Base-by-base conservation (phyloP, 2,888 invertebrate species). In the Rhyacophila evoluta region DNA sequence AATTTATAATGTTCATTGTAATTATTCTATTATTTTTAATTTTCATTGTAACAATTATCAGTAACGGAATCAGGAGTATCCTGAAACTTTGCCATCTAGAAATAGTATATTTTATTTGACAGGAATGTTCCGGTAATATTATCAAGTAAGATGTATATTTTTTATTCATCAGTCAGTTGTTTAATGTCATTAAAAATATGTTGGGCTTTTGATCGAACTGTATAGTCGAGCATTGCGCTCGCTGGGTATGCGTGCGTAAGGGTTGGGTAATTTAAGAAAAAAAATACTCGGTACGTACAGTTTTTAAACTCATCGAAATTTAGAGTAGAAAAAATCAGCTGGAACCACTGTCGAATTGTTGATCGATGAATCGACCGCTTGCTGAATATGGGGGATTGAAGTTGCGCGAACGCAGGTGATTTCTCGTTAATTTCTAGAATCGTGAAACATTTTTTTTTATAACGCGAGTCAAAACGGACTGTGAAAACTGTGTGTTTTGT, bases 221-320 rank as follows among this genome's bases (percentile, higher is more conserved):
- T 77, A 69, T 39, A 41, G 33, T n/a, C 28, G 11, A 41, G 75
- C 75, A 70, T 71, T 71, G 41, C 67, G 75, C 70, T 39, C 29
- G 15, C 33, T 28, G 25, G 78, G 80, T 71, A 77, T 74, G 78
- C 72, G 79, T 76, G 77, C 75, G 79, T 76, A 82, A 82, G 82
- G 55, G 80, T 82, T 80, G 80, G 79, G 78, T 79, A 80, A 79
- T 77, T 82, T 79, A 80, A 79, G 79, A 79, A 82, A 79, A 81
- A 81, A 78, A 79, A 76, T 55, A 25, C 39, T 38, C 39, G 72
- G 80, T 77, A 79, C 74, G 79, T 77, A 74, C 69, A 80, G 72
- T 81, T 55, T 55, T 81, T 78, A 75, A 74, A 79, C 75, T 75
- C 55, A 70, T 27, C 29, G 77, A 77, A 79, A 77, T 75, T 73